Evolutionary conservation across 2,797 vertebrate genomes (phyloP), one percentile per base, ranked within the genome.

Genomic region (Tenualosa thibaudeaui): DNA sequence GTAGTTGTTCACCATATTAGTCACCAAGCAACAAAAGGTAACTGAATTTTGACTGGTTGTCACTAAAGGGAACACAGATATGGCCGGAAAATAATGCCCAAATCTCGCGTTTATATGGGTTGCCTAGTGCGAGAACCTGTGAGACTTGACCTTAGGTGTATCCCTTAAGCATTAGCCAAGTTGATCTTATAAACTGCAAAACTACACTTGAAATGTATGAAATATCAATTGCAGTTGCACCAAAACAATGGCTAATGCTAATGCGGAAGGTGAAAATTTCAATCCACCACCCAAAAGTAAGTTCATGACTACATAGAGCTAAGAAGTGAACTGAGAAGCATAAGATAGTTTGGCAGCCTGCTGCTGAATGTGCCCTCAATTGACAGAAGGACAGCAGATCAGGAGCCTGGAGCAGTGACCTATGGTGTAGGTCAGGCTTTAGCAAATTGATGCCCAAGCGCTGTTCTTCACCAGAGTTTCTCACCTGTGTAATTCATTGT

Each of bases 401-500:
- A 83, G 88, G 87, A 87, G 90, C 85, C 86, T 88, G 62, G 86
- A 89, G 87, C 19, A 53, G 43, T 93, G 93, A 93, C 93, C 92
- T 91, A 87, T 90, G 81, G 82, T 81, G 90, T 46, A 84, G 88
- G 88, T 89, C 90, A 85, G 88, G 88, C 54, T 89, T 89, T 90
- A 92, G 92, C 92, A 91, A 92, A 93, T 90, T 93, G 90, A 90
- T 89, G 85, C 85, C 54, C 87, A 83, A 87, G 84, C 81, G 87
- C 88, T 90, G 93, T 93, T 93, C 93, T 94, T 93, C 94, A 93
- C 83, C 84, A 68, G 86, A 89, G 87, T 93, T 90, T 89, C 90
- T 86, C 86, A 82, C 85, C 89, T 24, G 83, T 81, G 87, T 90
- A 91, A 93, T 92, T 90, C 90, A 92, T 93, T 90, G 75, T 5